A percentile compares a stretch with the other conserved stretches of the same genome.
Evolutionary conservation across 2,113 vertebrate genomes (phyloP).

Genomic region (Ranitomeya variabilis): DNA sequence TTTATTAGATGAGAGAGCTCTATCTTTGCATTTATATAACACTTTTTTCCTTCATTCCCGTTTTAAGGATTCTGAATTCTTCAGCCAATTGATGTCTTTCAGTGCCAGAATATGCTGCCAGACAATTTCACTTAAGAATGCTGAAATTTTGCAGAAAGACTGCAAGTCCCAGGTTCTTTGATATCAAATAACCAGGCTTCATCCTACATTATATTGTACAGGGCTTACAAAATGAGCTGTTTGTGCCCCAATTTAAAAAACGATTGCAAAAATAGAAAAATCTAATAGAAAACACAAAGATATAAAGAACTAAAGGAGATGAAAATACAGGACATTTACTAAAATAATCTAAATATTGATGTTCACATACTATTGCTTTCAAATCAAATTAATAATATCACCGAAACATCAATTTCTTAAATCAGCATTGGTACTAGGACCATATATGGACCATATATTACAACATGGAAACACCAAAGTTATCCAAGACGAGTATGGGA

Average conservation of each 20-base stretch:
- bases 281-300: neutral
- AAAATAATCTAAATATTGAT: neutral
- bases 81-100: constrained; percentile 30
- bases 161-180: constrained; percentile 29
- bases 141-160: constrained; percentile 24
- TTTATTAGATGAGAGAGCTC: constrained; percentile 33
- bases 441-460: no score
- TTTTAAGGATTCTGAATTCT: constrained; percentile 9
- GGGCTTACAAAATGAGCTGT: neutral
- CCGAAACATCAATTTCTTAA: neutral
- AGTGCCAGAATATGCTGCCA: constrained; percentile 15
- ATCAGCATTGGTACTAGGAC: no score
- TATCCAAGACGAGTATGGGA: no score
- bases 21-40: constrained; percentile 32
- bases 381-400: neutral
- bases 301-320: neutral
- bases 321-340: neutral
- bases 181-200: constrained; percentile 31
- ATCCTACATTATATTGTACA: neutral
- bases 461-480: no score
- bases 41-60: neutral
- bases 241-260: neutral
- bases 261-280: neutral
- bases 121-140: constrained; percentile 26
- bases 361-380: neutral